Base-by-base conservation (phyloP, 2,797 vertebrate genomes). In the Telmatherina bonti region DNA sequence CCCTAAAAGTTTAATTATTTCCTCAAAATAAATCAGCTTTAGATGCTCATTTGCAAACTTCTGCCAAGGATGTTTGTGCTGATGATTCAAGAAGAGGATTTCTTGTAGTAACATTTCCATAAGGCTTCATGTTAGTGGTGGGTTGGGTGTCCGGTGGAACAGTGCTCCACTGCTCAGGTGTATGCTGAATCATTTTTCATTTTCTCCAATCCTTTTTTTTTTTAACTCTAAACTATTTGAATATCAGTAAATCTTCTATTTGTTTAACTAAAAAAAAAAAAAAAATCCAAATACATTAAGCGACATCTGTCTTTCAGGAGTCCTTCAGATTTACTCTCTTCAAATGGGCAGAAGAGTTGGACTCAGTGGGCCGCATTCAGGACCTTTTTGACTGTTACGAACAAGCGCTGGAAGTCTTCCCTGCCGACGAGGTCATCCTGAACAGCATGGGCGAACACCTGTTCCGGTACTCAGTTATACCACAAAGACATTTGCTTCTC, bases 371-470 rank as follows among this genome's bases (percentile, higher is more conserved):
- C 52, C 95, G 97, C 41, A 93, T 96, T 76, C 96, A 97, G 88
- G 97, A 99, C 83, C 95, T 99, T 30, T 97, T 99, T 82, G 94
- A 95, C 87, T 97, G 97, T 74, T 99, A 98, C 0, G 97, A 99
- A 38, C 97, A 99, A 91, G 97, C 97, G 0, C 93, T 99, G 79
- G 96, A 98, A 45, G 92, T 99, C 18, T 98, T 96, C 78, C 98
- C 98, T 1, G 88, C 91, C 26, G 97, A 99, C 74, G 97, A 98
- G 89, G 95, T 99, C 60, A 98, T 99, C 80, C 94, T 97, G 29
- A 99, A 99, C 87, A 99, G 97, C 83, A 97, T 99, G 96, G 98
- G 97, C 3, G 97, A 99, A 82, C 97, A 99, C 80, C 95, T 99
- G 33, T 99, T 99, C 94, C 96, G 96, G 97, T 99, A 91, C 58